Evolutionary conservation across 2,888 invertebrate genomes (phyloP), one percentile per base, ranked within the genome.

Genomic region (Mimumesa dahlbomi): DNA sequence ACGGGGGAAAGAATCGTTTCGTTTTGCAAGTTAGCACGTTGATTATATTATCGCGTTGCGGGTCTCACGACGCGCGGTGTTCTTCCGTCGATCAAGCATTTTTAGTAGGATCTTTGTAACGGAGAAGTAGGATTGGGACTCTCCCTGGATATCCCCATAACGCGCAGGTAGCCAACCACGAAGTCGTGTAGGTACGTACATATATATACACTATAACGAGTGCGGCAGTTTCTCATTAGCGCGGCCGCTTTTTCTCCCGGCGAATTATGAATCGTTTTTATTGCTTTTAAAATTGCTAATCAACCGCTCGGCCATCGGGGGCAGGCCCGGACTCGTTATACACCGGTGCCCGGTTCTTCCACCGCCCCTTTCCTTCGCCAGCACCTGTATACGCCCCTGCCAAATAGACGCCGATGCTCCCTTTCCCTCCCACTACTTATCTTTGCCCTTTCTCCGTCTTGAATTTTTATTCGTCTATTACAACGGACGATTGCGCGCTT

Each of bases 231-330:
- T 83, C 84, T 85, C 85, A 85, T 85, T 85, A 85, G 85, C 79
- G 77, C 82, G 61, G 76, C 74, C 75, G 75, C 82, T 85, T 81
- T 82, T 84, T 83, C 82, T 73, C 67, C 69, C 76, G 66, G 64
- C 74, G 80, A 83, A 85, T 85, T 84, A 84, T 79, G 77, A 84
- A 84, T 83, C 75, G 80, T 83, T 85, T 84, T 85, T 84, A 84
- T 84, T 80, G 79, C 81, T 82, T 81, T 75, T 75, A 82, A 85
- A 85, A 85, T 85, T 84, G 82, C 84, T 85, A 85, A 85, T 85
- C 83, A 83, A 84, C 75, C 74, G 67, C 67, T 70, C 71, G 63
- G 45, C 53, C 73, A 67, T 76, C 70, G 77, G 64, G 54, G 69
- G 68, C 70, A 64, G 68, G 45, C 64, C 54, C 64, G 66, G 62